phyloP scores from a whole-genome alignment of 2,113 vertebrate species.

The Alouatta palliata region DNA sequence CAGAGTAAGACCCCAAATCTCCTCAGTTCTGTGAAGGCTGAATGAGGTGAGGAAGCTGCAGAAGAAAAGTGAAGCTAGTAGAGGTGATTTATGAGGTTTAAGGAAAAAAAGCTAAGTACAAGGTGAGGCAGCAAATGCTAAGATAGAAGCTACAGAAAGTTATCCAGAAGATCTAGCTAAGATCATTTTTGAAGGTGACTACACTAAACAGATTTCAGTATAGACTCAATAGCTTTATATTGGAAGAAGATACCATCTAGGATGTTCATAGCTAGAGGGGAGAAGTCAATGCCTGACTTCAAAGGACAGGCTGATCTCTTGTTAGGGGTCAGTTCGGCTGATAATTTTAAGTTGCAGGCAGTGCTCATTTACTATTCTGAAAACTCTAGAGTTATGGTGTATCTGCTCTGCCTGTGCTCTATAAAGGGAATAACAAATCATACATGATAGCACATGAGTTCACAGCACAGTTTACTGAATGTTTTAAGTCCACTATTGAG shows the following conservation, averaged over 20 bases:
- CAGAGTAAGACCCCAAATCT: not conserved
- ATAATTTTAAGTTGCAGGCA: not conserved
- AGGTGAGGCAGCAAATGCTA: not conserved
- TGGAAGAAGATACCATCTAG: not conserved
- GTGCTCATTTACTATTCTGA: not conserved
- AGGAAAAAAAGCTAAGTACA: not conserved
- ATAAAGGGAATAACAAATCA: not conserved
- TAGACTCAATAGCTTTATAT: not conserved
- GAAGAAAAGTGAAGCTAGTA: not conserved
- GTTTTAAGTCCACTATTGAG: not conserved
- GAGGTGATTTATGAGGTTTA: not conserved
- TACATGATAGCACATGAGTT: not conserved
- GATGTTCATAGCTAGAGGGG: not conserved
- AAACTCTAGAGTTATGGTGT: not conserved
- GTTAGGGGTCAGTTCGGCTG: not conserved
- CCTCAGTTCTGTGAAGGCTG: not conserved
- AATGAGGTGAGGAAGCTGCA: not conserved
- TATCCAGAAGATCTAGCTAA: not conserved
- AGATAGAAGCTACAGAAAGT: not conserved
- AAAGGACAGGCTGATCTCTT: not conserved
- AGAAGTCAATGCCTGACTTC: not conserved
- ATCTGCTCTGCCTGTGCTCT: not conserved
- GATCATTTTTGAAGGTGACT: not conserved
- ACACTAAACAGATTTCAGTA: not conserved
- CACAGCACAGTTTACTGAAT: not conserved